These are phyloP conservation scores for Orycteropus afer DNA, from an alignment of 2,113 vertebrate genomes.

Conservation along the genomic window DNA sequence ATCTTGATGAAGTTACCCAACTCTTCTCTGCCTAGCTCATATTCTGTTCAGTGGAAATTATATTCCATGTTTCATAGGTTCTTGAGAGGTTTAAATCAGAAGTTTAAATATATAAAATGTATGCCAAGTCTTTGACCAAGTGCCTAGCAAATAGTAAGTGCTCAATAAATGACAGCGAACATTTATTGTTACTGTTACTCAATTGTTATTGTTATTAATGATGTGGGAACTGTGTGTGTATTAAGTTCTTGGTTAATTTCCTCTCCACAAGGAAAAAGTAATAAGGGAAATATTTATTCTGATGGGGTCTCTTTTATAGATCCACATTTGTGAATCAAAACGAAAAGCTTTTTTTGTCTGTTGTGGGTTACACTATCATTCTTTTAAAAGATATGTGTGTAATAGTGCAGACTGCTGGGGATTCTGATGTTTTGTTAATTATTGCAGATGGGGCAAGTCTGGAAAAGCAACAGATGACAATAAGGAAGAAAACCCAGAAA, in stretches of 20 bases:
- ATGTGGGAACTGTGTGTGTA: too few species aligned
- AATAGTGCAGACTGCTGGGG: not conserved
- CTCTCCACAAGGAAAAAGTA: not conserved
- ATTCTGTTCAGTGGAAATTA: not conserved
- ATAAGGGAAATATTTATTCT: not conserved
- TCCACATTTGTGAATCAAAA: slow-evolving; percentile 3
- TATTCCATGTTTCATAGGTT: not conserved
- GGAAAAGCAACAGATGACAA: slow-evolving; percentile 75
- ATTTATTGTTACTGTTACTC: rapidly evolving
- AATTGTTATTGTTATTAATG: too few species aligned
- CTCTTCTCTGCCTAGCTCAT: not conserved
- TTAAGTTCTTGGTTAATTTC: not conserved
- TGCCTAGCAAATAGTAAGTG: too few species aligned
- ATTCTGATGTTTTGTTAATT: slow-evolving; percentile 21
- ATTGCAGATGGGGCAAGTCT: slow-evolving; percentile 68
- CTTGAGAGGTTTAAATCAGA: not conserved
- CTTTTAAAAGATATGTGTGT: not conserved
- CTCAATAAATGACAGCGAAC: rapidly evolving
- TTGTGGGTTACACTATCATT: not conserved
- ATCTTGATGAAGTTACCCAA: not conserved
- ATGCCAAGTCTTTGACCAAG: not conserved
- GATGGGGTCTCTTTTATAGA: not conserved
- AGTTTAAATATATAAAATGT: not conserved
- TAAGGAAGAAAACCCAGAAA: slow-evolving; percentile 89
- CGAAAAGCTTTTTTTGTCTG: not conserved